Conservation (phyloP, 2,888 invertebrate species). For the Geotrupes spiniger region DNA sequence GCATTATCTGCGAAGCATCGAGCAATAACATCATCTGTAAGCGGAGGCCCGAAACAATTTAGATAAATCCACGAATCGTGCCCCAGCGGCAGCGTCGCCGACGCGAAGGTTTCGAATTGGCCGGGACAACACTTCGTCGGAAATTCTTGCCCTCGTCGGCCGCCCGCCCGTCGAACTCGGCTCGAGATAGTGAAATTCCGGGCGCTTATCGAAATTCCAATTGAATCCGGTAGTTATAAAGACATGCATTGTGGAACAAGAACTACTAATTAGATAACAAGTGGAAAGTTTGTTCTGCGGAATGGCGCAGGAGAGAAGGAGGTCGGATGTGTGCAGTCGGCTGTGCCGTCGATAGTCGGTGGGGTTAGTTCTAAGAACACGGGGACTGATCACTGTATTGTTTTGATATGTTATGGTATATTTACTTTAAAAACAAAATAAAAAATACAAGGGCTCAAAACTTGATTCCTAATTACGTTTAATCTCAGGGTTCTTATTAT, state of each 20-base stretch:
- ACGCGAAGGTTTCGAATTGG: constrained; percentile 31
- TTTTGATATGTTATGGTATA: too few species aligned
- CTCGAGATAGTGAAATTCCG: constrained; percentile 38
- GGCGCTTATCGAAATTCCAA: constrained; percentile 46
- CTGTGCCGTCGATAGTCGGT: too few species aligned
- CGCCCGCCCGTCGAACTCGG: constrained; percentile 12
- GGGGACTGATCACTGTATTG: too few species aligned
- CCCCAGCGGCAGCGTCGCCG: constrained; percentile 33
- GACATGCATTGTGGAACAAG: constrained; percentile 46
- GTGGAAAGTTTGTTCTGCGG: constrained; percentile 39
- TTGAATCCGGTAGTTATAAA: constrained; percentile 47
- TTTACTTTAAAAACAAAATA: too few species aligned
- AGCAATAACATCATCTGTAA: constrained; percentile 26
- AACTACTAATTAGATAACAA: constrained; percentile 48
- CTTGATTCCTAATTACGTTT: too few species aligned
- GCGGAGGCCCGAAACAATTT: constrained; percentile 37
- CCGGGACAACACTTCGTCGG: constrained; percentile 25
- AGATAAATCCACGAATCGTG: constrained; percentile 46
- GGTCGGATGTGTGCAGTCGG: too few species aligned
- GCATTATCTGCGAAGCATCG: constrained; percentile 25
- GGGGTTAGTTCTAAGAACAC: too few species aligned
- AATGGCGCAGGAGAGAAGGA: constrained; percentile 11
- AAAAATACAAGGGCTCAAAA: too few species aligned
- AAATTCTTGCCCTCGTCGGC: constrained; percentile 30
- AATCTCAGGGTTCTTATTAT: too few species aligned